These are phyloP conservation scores for Helicoverpa assulta DNA, from an alignment of 2,888 invertebrate genomes.

Conservation along the genomic window DNA sequence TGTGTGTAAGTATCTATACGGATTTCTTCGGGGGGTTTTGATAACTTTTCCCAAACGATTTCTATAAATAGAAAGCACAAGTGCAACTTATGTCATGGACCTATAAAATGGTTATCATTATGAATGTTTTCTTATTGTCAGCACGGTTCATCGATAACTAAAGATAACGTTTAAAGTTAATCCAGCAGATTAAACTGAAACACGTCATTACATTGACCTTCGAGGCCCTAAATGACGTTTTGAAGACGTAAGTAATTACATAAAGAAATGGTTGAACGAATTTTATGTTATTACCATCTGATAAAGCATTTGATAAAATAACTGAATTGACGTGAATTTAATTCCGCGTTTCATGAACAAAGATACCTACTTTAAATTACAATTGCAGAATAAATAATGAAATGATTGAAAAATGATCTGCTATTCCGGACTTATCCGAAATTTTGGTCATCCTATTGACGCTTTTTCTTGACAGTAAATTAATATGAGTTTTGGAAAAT, in stretches of 20 bases:
- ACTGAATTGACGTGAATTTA: slow-evolving; percentile 2
- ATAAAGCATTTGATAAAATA: not conserved
- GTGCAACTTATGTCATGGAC: not conserved
- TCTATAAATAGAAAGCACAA: too few relatives aligned
- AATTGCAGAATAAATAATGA: too few relatives aligned
- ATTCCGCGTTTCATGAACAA: slow-evolving; percentile 6
- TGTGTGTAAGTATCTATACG: too few relatives aligned
- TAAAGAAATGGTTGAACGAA: slow-evolving; percentile 10
- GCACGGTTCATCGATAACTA: slow-evolving; percentile 28
- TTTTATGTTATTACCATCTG: slow-evolving; percentile 10
- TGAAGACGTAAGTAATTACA: slow-evolving; percentile 11
- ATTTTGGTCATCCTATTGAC: too few relatives aligned
- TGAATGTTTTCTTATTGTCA: slow-evolving; percentile 16
- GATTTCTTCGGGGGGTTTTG: too few relatives aligned
- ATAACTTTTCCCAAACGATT: too few relatives aligned
- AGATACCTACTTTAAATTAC: not conserved
- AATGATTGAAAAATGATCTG: too few relatives aligned
- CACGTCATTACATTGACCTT: slow-evolving; percentile 34
- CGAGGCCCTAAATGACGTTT: slow-evolving; percentile 24
- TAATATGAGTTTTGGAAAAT: too few relatives aligned
- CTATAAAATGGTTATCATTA: slow-evolving; percentile 19
- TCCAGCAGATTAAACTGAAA: slow-evolving; percentile 38
- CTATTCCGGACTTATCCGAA: too few relatives aligned
- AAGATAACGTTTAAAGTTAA: slow-evolving; percentile 39
- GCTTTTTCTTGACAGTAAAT: too few relatives aligned